Evolutionary conservation across 2,888 invertebrate species (phyloP).

Genomic region (Dryomyza anilis): DNA sequence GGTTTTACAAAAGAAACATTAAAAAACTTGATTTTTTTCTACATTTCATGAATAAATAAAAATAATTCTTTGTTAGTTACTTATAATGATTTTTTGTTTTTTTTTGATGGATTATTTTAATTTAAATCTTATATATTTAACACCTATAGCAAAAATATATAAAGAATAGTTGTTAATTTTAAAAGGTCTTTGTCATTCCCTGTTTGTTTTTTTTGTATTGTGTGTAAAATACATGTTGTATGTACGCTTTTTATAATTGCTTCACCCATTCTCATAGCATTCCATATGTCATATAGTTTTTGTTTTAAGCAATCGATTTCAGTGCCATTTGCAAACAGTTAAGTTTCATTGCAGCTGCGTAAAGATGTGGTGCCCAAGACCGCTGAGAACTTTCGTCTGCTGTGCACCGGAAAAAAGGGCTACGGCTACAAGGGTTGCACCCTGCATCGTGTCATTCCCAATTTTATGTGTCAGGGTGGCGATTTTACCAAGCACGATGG

Average conservation of each 20-base stretch:
- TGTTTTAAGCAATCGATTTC: no score
- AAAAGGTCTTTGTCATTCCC: neutral
- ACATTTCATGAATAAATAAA: no score
- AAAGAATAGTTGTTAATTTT: neutral
- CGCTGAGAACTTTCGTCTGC: slow-evolving; percentile 90
- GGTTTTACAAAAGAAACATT: no score
- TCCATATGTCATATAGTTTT: neutral
- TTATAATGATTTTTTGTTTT: no score
- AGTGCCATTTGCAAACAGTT: neutral
- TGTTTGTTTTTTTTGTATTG: no score
- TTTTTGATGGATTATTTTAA: no score
- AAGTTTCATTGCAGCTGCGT: slow-evolving; percentile 35
- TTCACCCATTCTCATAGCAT: neutral
- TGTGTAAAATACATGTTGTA: no score
- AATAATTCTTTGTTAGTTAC: no score
- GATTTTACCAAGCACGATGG: slow-evolving; percentile 93
- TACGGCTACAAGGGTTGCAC: slow-evolving; percentile 88
- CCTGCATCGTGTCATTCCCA: slow-evolving; percentile 92
- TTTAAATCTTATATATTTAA: no score
- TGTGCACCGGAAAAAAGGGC: slow-evolving; percentile 92
- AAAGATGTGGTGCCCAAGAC: slow-evolving; percentile 67
- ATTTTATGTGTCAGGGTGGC: slow-evolving; percentile 95
- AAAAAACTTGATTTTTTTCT: no score
- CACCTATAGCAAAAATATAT: no score
- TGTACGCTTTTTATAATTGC: no score